These are phyloP conservation scores for Mustela nigripes DNA, from an alignment of 2,113 vertebrate genomes.

Conservation along the genomic window DNA sequence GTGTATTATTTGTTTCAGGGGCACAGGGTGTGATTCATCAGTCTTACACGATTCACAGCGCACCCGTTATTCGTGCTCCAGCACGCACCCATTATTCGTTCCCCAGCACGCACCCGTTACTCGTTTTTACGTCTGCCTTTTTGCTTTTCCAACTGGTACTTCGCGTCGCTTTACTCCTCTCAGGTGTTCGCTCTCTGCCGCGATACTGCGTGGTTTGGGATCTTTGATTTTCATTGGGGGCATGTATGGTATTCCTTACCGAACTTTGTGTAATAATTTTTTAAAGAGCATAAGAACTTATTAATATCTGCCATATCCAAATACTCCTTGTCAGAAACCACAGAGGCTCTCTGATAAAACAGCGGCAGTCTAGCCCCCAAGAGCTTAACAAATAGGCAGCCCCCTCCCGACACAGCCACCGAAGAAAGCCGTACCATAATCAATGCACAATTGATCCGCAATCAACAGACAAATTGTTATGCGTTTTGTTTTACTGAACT, in stretches of 20 bases:
- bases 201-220: slow-evolving; percentile 55
- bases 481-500: slow-evolving; percentile 71
- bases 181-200: slow-evolving; percentile 24
- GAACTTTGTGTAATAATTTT: slow-evolving; percentile 53
- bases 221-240: slow-evolving; percentile 60
- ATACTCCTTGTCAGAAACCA: slow-evolving; percentile 61
- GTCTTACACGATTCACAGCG: no score
- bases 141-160: slow-evolving; percentile 38
- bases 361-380: slow-evolving; percentile 10
- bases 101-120: no score
- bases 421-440: slow-evolving; percentile 36
- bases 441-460: slow-evolving; percentile 47
- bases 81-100: no score
- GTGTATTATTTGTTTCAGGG: no score
- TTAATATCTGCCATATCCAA: slow-evolving; percentile 60
- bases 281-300: slow-evolving; percentile 1
- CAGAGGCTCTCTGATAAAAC: slow-evolving; percentile 57
- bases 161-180: slow-evolving; percentile 64
- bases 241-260: slow-evolving; percentile 72
- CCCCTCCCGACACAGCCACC: neutral
- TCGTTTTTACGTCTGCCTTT: slow-evolving; percentile 64
- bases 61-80: no score
- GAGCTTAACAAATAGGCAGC: slow-evolving; percentile 45
- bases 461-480: slow-evolving; percentile 59
- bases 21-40: no score